These are phyloP conservation scores for Tokudaia muenninki DNA, from an alignment of 2,797 vertebrate genomes.

Conservation along the genomic window DNA sequence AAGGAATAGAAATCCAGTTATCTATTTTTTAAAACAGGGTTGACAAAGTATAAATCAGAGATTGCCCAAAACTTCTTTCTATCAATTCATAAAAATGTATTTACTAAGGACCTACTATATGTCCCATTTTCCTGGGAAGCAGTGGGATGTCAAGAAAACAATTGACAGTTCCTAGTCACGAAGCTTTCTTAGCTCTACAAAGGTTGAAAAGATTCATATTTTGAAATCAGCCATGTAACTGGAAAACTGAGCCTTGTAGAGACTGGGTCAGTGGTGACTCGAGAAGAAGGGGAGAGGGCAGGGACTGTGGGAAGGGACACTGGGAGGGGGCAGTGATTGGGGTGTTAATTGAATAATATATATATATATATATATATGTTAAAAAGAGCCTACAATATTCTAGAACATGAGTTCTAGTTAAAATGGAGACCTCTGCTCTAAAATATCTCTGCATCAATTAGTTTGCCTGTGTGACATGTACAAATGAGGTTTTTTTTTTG, in stretches of 20 bases:
- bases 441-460: constrained; percentile 1
- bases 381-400: neutral
- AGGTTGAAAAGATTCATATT: neutral
- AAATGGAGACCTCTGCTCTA: neutral
- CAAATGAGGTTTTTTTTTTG: constrained; percentile 26
- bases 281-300: neutral
- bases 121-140: neutral
- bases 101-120: neutral
- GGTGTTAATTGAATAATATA: neutral
- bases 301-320: neutral
- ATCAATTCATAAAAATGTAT: constrained; percentile 23
- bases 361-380: too few species aligned
- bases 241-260: neutral
- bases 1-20: neutral
- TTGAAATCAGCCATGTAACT: constrained; percentile 5
- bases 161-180: neutral
- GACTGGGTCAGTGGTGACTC: neutral
- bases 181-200: constrained; percentile 19
- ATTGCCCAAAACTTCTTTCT: neutral
- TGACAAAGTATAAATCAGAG: neutral
- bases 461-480: constrained; percentile 12
- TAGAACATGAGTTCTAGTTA: neutral
- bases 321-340: neutral
- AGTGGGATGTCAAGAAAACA: constrained; percentile 37
- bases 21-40: neutral